Percentiles rank a stretch among this genome's conserved stretches.
These are phyloP conservation scores for Struthio camelus DNA, from an alignment of 2,113 vertebrate species.

Conservation along the genomic window DNA sequence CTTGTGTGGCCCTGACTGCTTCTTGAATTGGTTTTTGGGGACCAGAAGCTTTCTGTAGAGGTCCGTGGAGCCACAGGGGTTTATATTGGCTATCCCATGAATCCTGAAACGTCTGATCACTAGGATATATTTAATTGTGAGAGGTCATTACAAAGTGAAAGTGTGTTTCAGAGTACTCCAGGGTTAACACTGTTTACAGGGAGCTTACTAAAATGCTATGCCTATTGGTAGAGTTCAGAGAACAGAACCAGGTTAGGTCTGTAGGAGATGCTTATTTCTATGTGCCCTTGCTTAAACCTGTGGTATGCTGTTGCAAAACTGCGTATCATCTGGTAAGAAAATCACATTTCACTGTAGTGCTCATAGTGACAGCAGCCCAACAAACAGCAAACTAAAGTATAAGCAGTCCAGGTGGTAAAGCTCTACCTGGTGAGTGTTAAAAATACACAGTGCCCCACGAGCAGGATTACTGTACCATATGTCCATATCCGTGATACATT, in stretches of 20 bases:
- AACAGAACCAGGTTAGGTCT: not conserved
- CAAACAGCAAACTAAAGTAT: not conserved
- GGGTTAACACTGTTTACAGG: not conserved
- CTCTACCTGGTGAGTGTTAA: not conserved
- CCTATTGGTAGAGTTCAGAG: not conserved
- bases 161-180: not conserved
- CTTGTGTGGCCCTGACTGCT: not conserved
- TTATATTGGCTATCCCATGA: not conserved
- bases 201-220: not conserved
- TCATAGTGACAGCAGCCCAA: not conserved
- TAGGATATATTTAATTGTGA: conserved; percentile 4
- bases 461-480: not conserved
- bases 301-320: not conserved
- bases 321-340: not conserved
- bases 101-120: not conserved
- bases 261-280: not conserved
- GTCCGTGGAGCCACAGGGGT: not conserved
- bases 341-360: not conserved
- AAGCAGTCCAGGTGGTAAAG: not conserved
- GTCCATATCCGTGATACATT: not conserved
- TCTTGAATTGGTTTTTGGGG: not conserved
- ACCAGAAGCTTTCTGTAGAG: not conserved
- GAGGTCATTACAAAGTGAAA: not conserved
- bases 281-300: not conserved
- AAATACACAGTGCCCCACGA: not conserved